These are phyloP conservation scores for Actenoides lindsayi DNA, from an alignment of 2,113 vertebrate species.

Conservation along the genomic window DNA sequence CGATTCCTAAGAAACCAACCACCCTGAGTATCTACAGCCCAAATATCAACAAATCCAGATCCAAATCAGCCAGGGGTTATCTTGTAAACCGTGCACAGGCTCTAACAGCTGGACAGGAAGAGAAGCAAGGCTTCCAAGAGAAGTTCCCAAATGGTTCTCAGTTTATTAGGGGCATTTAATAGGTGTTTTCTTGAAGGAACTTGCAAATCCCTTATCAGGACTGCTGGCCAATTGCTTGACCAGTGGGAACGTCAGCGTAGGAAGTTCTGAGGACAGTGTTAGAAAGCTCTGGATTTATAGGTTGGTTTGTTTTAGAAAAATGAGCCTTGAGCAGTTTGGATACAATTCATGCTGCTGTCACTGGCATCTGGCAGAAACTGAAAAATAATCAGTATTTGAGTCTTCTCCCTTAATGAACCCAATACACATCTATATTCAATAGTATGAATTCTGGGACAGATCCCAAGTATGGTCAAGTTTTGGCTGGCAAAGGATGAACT, in stretches of 20 bases:
- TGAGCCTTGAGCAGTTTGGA: background rate
- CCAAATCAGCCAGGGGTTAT: background rate
- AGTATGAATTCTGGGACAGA: background rate
- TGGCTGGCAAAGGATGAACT: background rate
- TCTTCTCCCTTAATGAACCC: background rate
- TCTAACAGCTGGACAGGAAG: background rate
- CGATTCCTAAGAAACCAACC: background rate
- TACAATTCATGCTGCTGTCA: background rate
- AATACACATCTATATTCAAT: background rate
- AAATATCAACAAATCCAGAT: background rate
- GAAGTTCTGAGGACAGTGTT: background rate
- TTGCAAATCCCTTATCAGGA: background rate
- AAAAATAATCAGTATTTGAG: background rate
- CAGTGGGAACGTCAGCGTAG: background rate
- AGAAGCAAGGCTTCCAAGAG: background rate
- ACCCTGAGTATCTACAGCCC: background rate
- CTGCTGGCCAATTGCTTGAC: background rate
- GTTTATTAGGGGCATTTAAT: background rate
- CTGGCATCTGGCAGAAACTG: background rate
- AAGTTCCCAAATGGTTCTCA: background rate
- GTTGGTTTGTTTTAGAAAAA: background rate
- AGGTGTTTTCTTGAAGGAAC: background rate
- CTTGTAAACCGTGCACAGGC: background rate
- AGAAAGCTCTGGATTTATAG: background rate
- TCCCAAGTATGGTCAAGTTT: background rate